Evolutionary conservation across 1,140 invertebrate genomes (phyloP), one percentile per base, ranked within the genome.

Genomic region (Andrena cerasifolii): DNA sequence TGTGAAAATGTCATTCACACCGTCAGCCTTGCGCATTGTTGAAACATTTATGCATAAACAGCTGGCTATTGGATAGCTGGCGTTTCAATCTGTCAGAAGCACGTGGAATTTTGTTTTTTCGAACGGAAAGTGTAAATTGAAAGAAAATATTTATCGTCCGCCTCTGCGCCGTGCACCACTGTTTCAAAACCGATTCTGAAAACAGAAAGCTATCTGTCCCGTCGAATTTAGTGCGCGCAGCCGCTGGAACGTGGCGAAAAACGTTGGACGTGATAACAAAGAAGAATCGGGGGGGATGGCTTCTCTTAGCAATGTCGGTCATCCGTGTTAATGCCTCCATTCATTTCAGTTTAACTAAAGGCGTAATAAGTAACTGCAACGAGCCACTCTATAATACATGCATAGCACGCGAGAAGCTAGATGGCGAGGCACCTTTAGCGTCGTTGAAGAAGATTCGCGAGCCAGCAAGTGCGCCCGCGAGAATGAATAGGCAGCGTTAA

Each of bases 321-420:
- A 14, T 58, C 26, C 67, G 53, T 31, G 67, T 31, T 54, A 43
- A 8, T 26, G 40, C 18, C 21, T 28, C 53, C 36, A 31, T 72
- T 72, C 31, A 8, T 53, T 56, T 56, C 18, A 6, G 49, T 18
- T 58, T 70, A 71, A 59, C 54, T 71, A 54, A 16, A 21, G 36
- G 54, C 40, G 36, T 59, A 71, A 71, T 71, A 47, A 61, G 53
- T 59, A 71, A 71, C 53, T 8, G 53, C 14, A 31, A 10, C 24
- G 18, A 24, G 53, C 28, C 28, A 18, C 53, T 47, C 21, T 21
- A 26, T 59, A 59, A 61, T 47, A 21, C 53, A 47, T 14, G 54
- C 21, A 5, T 14, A 14, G 21, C 14, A 10, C n/a, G 59, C 54
- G 40, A 71, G 59, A 33, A 49, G 2, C 10, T 21, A 56, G 24